Evolutionary conservation across 2,888 invertebrate species (phyloP), one percentile per base, ranked within the genome.

Genomic region (Agrenia bidenticulata): DNA sequence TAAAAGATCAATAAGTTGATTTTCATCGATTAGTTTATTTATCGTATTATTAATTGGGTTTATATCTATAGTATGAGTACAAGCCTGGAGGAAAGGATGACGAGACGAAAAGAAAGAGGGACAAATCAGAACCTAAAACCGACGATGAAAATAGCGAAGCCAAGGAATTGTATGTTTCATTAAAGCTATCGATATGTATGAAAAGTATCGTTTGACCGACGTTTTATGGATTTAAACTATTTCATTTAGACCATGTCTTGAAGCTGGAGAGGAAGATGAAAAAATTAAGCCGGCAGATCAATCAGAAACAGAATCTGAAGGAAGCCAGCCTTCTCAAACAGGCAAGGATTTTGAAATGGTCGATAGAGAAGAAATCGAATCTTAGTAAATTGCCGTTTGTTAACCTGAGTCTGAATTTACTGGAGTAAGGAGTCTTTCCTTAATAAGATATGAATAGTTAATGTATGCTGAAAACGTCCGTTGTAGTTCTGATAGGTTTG

Each of bases 281-380:
- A 61, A 65, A 19, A 67, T 45, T 19, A 45, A 68, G 51, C 63
- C 63, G 39, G 79, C 78, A 66, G 81, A 83, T 63, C 80, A 82
- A 68, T 90, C 90, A 0, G 92, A 90, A 78, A 90, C 90, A 15
- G 92, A 92, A 77, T 89, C 89, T 1, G 90, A 89, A 79, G 73
- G 73, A 23, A 89, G 89, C 76, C 88, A 88, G 78, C 85, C 89
- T 62, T 90, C 90, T 15, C 89, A 89, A 73, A 89, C 89, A 0
- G 92, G 89, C 75, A 87, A 89, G 77, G 92, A 93, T 83, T 92
- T 92, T 80, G 93, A 92, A 82, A 91, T 92, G 79, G 88, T 93
- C 59, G 90, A 90, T 77, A 85, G 79, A 70, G 80, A 79, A 58
- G 81, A 82, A 64, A 76, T 78, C 56, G 78, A 78, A 54, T 72